Evolutionary conservation across 2,113 vertebrate genomes (phyloP), one percentile per base, ranked within the genome.

Genomic region (Phylloscopus whistleri): DNA sequence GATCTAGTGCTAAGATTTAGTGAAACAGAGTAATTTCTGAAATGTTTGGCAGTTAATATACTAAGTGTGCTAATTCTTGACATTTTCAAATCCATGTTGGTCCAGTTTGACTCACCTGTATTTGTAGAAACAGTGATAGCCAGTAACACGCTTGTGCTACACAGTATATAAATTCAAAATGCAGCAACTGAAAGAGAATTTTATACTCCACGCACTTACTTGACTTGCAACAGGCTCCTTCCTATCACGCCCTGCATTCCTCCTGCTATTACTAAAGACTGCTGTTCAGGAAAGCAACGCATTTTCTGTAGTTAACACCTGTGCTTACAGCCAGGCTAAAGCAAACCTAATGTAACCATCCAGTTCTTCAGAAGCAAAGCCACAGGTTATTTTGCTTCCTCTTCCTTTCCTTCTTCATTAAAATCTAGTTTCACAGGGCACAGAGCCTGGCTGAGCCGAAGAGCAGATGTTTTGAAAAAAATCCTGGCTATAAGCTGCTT

Each of bases 341-440:
- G 78, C 63, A 63, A 90, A 52, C 37, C 52, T 73, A 69, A 51
- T 73, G 87, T n/a, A 84, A 79, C 26, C 56, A 93, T 80, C 44
- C 73, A 87, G 49, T 89, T 96, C 88, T 96, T 90, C 83, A 95
- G 92, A 96, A 89, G 80, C 77, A 91, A 96, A 96, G 92, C 93
- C 96, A 96, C 92, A 82, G 86, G 88, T 96, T 91, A 94, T 96
- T 96, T 96, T 96, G 80, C 95, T 95, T 95, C 93, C 90, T 84
- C 92, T 91, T 95, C 88, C 30, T 82, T 95, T 93, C 83, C 73
- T 86, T 94, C 85, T 94, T 91, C 69, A 95, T 93, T 84, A 84
- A 96, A 96, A 75, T 84, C 86, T 94, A 75, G 85, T 96, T 96
- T 96, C 85, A 72, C 43, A 70, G 82, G 82, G 83, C 76, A 87